Conservation (phyloP, 2,888 invertebrate species). For the Ophraella communa region DNA sequence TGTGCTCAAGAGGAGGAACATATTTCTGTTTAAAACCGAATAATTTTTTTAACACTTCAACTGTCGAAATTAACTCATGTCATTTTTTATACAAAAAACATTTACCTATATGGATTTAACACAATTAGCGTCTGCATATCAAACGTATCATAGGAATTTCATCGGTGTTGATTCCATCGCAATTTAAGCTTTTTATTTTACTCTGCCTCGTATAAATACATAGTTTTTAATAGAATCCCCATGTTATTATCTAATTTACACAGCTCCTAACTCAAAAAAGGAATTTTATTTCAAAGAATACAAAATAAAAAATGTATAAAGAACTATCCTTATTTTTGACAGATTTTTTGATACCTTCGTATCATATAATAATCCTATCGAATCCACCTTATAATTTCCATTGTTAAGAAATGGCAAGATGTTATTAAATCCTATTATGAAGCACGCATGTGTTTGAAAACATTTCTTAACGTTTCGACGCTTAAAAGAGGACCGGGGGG, state of each 20-base stretch:
- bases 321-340: background rate
- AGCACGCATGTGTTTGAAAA: slow-evolving; percentile 44
- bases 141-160: too few species aligned
- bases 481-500: background rate
- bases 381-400: slow-evolving; percentile 8
- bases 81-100: too few species aligned
- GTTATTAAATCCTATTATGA: slow-evolving; percentile 23
- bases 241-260: background rate
- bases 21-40: too few species aligned
- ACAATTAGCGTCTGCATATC: too few species aligned
- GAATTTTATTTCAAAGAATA: background rate
- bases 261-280: background rate
- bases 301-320: background rate
- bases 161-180: too few species aligned
- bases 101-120: too few species aligned
- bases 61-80: too few species aligned
- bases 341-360: slow-evolving; percentile 11
- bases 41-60: too few species aligned
- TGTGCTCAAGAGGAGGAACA: too few species aligned
- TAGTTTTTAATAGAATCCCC: background rate
- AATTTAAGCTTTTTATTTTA: too few species aligned
- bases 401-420: slow-evolving; percentile 22
- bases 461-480: slow-evolving; percentile 42
- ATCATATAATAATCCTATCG: slow-evolving; percentile 21
- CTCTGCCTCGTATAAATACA: too few species aligned